Evolutionary conservation across 2,113 vertebrate genomes (phyloP).

Genomic region (Hucho hucho): DNA sequence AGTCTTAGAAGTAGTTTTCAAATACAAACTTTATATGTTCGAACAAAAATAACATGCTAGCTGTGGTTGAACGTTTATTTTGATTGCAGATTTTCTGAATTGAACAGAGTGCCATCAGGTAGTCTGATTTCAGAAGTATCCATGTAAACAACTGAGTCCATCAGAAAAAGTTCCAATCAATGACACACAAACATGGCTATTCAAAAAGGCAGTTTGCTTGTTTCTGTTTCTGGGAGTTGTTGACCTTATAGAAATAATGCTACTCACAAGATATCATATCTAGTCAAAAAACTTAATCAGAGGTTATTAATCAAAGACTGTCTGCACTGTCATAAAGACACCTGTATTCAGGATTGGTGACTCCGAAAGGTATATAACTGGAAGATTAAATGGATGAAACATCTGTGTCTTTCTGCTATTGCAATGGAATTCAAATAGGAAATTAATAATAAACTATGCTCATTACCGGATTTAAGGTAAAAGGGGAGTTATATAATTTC

Average conservation of each 20-base stretch:
- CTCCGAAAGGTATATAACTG: too few relatives aligned
- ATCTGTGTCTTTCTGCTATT: background rate
- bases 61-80: too few relatives aligned
- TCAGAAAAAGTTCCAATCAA: background rate
- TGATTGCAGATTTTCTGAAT: background rate
- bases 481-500: slow-evolving; percentile 6
- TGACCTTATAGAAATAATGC: background rate
- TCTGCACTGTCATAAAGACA: too few relatives aligned
- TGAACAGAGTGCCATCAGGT: slow-evolving; percentile 1
- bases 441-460: slow-evolving; percentile 15
- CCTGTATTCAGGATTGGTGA: too few relatives aligned
- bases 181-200: background rate
- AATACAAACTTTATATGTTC: too few relatives aligned
- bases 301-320: too few relatives aligned
- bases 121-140: too few relatives aligned
- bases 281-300: background rate
- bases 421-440: slow-evolving; percentile 1
- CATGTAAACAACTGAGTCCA: background rate
- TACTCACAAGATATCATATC: background rate
- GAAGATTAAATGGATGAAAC: background rate
- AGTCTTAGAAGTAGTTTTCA: too few relatives aligned
- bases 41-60: too few relatives aligned
- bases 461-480: background rate
- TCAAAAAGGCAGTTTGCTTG: background rate
- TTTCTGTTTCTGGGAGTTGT: background rate